A percentile compares a stretch with the other conserved stretches of the same genome.
phyloP scores from a whole-genome alignment of 1,140 invertebrate genomes.

The Solen grandis region DNA sequence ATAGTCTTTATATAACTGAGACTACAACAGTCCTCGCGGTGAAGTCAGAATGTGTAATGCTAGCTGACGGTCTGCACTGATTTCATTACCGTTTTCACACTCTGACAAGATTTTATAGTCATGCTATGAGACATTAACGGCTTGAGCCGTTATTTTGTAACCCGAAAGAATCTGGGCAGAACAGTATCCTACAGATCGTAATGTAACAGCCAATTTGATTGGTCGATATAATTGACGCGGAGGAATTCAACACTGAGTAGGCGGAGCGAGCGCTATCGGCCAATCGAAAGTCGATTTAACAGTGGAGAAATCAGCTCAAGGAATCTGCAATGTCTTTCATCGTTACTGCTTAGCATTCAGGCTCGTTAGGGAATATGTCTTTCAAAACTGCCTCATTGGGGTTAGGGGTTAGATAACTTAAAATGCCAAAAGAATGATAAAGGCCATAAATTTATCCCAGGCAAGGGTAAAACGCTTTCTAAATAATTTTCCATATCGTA shows the following conservation, averaged over 20 bases:
- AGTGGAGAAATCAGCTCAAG: conserved; percentile 4
- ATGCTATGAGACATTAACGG: conserved; percentile 55
- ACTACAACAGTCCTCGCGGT: too few relatives aligned
- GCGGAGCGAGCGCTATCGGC: conserved; percentile 24
- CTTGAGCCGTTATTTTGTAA: conserved; percentile 50
- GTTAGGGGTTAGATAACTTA: conserved; percentile 39
- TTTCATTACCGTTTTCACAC: conserved; percentile 57
- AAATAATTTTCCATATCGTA: background rate
- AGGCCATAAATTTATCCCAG: background rate
- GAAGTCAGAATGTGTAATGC: background rate
- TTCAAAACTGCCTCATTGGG: conserved; percentile 28
- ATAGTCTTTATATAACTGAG: too few relatives aligned
- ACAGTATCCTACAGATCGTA: background rate
- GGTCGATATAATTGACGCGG: conserved; percentile 3
- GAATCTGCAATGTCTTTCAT: conserved; percentile 34
- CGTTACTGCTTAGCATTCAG: conserved; percentile 16
- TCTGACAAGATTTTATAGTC: conserved; percentile 50
- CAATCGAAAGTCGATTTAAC: conserved; percentile 30
- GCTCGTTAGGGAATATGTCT: conserved; percentile 14
- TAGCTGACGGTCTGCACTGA: conserved; percentile 26
- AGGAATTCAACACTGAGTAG: conserved; percentile 35
- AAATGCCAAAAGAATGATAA: conserved; percentile 36
- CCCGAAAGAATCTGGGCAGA: conserved; percentile 14
- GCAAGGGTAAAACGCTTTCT: background rate
- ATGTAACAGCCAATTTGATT: conserved; percentile 40